phyloP scores from a whole-genome alignment of 2,888 invertebrate species.

The Heliconius sara region DNA sequence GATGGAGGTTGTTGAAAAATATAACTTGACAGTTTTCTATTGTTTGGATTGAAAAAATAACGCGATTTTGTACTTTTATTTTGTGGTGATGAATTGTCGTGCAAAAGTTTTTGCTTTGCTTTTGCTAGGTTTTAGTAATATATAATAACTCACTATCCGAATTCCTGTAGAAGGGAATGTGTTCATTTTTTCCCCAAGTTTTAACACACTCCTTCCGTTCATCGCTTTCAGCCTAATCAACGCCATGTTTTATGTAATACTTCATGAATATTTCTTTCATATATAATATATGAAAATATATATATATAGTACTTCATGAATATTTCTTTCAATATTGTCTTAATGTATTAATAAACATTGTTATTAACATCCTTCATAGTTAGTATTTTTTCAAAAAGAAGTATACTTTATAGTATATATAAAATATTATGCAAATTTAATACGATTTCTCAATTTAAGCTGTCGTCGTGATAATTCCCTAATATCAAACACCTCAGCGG shows the following conservation, averaged over 20 bases:
- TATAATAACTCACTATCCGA: neutral
- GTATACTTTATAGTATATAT: neutral
- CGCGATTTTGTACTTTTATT: slow-evolving; percentile 12
- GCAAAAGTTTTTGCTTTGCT: neutral
- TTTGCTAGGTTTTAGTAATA: neutral
- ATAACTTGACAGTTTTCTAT: slow-evolving; percentile 38
- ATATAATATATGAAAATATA: too few relatives aligned
- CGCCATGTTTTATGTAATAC: neutral
- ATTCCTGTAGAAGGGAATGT: too few relatives aligned
- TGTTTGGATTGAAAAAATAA: slow-evolving; percentile 41
- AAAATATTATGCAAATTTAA: neutral
- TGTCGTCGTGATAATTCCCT: neutral
- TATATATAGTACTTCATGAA: neutral
- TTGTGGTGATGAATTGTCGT: slow-evolving; percentile 32
- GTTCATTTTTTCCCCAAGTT: too few relatives aligned
- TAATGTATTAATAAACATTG: neutral
- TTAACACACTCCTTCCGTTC: too few relatives aligned
- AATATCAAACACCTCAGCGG: slow-evolving; percentile 37
- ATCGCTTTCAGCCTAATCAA: neutral
- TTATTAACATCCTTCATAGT: neutral
- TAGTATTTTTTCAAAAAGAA: neutral
- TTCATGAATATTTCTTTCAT: neutral
- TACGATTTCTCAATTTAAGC: neutral
- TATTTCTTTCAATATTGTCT: too few relatives aligned
- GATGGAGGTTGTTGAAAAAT: slow-evolving; percentile 37